Percentiles rank a stretch among this genome's conserved stretches.
Evolutionary conservation across 2,113 vertebrate species (phyloP).

Genomic region (Chaenocephalus aceratus): DNA sequence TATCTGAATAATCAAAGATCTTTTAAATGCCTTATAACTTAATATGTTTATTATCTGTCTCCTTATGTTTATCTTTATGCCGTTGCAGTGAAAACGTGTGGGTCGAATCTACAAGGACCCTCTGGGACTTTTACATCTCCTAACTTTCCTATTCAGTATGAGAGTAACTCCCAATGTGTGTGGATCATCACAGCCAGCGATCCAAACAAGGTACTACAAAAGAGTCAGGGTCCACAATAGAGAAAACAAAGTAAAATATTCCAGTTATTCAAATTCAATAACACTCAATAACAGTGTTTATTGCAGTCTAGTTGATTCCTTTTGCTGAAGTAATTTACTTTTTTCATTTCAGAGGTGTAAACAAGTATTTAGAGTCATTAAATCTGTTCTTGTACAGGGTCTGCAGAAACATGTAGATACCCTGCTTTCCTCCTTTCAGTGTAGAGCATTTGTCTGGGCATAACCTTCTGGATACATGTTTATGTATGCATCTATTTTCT

Average conservation of each 20-base stretch:
- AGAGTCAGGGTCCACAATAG: not conserved
- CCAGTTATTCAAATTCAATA: too few species aligned
- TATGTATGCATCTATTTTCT: conserved; percentile 32
- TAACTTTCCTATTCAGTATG: conserved; percentile 87
- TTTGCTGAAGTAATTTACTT: too few species aligned
- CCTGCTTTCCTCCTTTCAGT: not conserved
- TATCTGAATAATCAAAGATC: not conserved
- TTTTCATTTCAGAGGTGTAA: too few species aligned
- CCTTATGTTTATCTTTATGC: not conserved
- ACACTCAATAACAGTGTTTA: too few species aligned
- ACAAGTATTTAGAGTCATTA: too few species aligned
- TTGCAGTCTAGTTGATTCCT: too few species aligned
- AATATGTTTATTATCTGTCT: not conserved
- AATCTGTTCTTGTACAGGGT: too few species aligned
- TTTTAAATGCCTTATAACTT: not conserved
- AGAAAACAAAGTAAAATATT: too few species aligned
- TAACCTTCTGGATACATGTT: conserved; percentile 16
- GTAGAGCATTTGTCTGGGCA: not conserved
- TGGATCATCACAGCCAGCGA: conserved; percentile 87
- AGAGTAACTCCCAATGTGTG: conserved; percentile 87
- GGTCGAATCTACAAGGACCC: conserved; percentile 84
- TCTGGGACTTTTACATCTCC: conserved; percentile 86
- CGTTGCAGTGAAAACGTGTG: conserved; percentile 85
- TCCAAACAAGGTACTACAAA: conserved; percentile 82
- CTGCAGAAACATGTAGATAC: too few species aligned